phyloP scores from a whole-genome alignment of 2,113 vertebrate species.

The Conger conger region DNA sequence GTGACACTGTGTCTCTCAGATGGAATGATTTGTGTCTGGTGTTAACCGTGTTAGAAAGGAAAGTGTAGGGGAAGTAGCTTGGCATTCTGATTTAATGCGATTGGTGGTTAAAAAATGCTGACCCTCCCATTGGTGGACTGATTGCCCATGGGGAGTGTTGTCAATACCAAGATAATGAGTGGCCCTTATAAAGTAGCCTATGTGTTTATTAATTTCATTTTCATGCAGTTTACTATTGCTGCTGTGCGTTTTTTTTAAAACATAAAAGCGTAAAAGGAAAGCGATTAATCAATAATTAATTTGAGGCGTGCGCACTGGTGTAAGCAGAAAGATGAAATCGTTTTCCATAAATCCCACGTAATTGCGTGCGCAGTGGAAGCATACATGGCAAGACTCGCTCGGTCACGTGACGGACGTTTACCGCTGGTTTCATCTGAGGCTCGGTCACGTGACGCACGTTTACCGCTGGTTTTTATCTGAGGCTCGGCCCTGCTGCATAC shows the following conservation, averaged over 20 bases:
- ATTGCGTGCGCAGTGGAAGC: slow-evolving; percentile 54
- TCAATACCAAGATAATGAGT: not conserved
- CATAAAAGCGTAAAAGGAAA: slow-evolving; percentile 54
- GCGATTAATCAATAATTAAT: slow-evolving; percentile 84
- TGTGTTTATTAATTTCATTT: not conserved
- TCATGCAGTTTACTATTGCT: slow-evolving; percentile 71
- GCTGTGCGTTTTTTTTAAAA: slow-evolving; percentile 75
- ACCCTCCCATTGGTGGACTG: not conserved
- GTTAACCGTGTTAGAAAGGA: not conserved
- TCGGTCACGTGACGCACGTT: too few relatives aligned
- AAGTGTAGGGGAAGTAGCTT: not conserved
- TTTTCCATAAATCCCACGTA: slow-evolving; percentile 75
- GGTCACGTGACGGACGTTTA: slow-evolving; percentile 30
- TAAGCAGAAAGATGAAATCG: slow-evolving; percentile 71
- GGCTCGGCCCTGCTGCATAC: slow-evolving; percentile 46
- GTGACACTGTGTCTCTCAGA: not conserved
- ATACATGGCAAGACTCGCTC: not conserved
- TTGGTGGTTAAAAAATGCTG: not conserved
- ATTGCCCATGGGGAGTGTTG: not conserved
- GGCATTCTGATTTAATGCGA: slow-evolving; percentile 5
- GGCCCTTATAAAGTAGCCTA: not conserved
- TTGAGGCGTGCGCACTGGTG: slow-evolving; percentile 68
- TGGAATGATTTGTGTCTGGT: slow-evolving; percentile 3
- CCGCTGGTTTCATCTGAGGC: slow-evolving; percentile 51
- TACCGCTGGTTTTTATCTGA: slow-evolving; percentile 53